Evolutionary conservation across 2,888 invertebrate genomes (phyloP), one percentile per base, ranked within the genome.

Genomic region (Patella ulyssiponensis): DNA sequence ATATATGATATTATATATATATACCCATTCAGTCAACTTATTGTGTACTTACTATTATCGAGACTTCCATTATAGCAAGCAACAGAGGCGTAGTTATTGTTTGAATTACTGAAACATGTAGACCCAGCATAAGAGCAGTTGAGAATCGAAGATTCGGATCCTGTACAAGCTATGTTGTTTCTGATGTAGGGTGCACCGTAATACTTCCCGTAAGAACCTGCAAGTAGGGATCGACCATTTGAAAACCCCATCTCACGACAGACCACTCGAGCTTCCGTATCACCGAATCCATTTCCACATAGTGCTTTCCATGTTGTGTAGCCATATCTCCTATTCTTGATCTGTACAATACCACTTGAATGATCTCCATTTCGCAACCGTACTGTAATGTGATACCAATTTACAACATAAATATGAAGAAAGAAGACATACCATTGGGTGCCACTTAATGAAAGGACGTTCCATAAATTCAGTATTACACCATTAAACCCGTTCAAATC

Each of bases 71-170:
- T 86, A 75, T 84, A 86, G 73, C 88, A 88, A 4, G 84, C 83
- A 11, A 88, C 88, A 27, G 86, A 83, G 11, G 87, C 88, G 76
- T 88, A 88, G 17, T 85, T 86, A 12, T 84, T 84, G 75, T 83
- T 82, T 17, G 83, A 82, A 27, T 84, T 82, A 69, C 83, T 81
- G 73, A 79, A 80, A 74, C 86, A 85, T 9, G 33, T 58, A 1
- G 84, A 82, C 33, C 84, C 72, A 71, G 82, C 84, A 58, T 83
- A 85, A 9, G 77, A 75, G 70, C 87, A 87, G 23, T 86, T 80
- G 73, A 84, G 71, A 15, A 87, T 86, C 15, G 80, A 82, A 3
- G 73, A 71, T 75, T 87, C 87, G 12, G 80, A 82, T 7, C 86
- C 87, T 44, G 79, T 81, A 75, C 87, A 87, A 2, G 81, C 79